Evolutionary conservation across 1,140 invertebrate species (phyloP).

Genomic region (Leptopilina boulardi): DNA sequence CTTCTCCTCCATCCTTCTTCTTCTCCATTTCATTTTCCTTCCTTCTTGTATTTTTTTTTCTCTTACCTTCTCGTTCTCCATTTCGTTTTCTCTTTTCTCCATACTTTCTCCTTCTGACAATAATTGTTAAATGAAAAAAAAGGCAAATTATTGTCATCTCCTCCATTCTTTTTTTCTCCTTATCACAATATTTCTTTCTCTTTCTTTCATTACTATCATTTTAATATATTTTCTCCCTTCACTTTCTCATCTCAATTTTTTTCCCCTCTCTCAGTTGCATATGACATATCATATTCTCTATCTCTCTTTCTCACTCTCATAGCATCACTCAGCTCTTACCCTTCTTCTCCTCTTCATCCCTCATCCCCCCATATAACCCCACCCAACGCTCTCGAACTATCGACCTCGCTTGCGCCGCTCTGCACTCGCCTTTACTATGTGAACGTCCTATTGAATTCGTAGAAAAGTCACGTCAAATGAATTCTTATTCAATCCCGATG

Average conservation of each 20-base stretch:
- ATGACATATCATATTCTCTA: background rate
- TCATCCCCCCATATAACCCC: conserved; percentile 23
- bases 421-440: conserved; percentile 26
- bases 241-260: too few relatives aligned
- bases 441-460: conserved; percentile 31
- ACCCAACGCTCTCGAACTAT: conserved; percentile 22
- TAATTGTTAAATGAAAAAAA: too few relatives aligned
- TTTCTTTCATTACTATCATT: too few relatives aligned
- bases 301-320: too few relatives aligned
- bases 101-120: too few relatives aligned
- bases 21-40: too few relatives aligned
- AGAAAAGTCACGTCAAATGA: conserved; percentile 30
- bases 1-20: too few relatives aligned
- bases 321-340: background rate
- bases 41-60: too few relatives aligned
- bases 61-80: background rate
- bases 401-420: conserved; percentile 3
- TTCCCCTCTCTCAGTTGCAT: background rate
- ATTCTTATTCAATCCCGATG: conserved; percentile 15
- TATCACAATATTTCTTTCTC: background rate
- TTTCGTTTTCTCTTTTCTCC: conserved; percentile 24
- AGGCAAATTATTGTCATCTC: too few relatives aligned
- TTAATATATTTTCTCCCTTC: too few relatives aligned
- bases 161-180: background rate
- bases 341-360: background rate